Evolutionary conservation across 2,888 invertebrate species (phyloP).

Genomic region (Drosophila pegasa): DNA sequence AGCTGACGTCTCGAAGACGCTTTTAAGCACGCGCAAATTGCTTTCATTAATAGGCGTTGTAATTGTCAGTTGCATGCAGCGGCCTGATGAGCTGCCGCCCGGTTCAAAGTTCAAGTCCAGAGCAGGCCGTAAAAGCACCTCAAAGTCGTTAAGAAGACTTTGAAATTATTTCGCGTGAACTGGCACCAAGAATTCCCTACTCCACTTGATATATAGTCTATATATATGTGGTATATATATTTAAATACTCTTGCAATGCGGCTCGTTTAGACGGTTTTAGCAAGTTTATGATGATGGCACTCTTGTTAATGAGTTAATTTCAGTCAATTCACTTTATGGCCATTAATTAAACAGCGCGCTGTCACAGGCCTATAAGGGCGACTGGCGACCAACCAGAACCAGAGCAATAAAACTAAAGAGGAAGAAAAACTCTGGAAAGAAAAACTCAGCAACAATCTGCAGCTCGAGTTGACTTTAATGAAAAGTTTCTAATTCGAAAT

Average conservation of each 20-base stretch:
- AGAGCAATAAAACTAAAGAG: constrained; percentile 11
- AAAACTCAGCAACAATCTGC: too few relatives aligned
- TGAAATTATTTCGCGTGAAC: constrained; percentile 28
- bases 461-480: background rate
- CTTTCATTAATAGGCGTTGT: constrained; percentile 67
- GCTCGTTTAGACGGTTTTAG: constrained; percentile 28
- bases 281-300: constrained; percentile 43
- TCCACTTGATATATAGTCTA: background rate
- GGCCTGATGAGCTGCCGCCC: constrained; percentile 59
- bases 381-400: background rate
- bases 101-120: constrained; percentile 38
- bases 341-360: constrained; percentile 43
- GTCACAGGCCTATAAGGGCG: constrained; percentile 4
- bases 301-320: constrained; percentile 56
- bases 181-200: constrained; percentile 1
- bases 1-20: constrained; percentile 39
- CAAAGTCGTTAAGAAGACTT: constrained; percentile 5
- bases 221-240: background rate
- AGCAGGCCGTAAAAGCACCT: constrained; percentile 5
- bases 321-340: constrained; percentile 52
- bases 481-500: constrained; percentile 2
- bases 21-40: constrained; percentile 57
- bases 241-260: constrained; percentile 12
- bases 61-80: constrained; percentile 70
- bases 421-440: too few relatives aligned